A percentile compares a stretch with the other conserved stretches of the same genome.
phyloP scores from a whole-genome alignment of 1,140 invertebrate genomes.

The Diabrotica undecimpunctata region DNA sequence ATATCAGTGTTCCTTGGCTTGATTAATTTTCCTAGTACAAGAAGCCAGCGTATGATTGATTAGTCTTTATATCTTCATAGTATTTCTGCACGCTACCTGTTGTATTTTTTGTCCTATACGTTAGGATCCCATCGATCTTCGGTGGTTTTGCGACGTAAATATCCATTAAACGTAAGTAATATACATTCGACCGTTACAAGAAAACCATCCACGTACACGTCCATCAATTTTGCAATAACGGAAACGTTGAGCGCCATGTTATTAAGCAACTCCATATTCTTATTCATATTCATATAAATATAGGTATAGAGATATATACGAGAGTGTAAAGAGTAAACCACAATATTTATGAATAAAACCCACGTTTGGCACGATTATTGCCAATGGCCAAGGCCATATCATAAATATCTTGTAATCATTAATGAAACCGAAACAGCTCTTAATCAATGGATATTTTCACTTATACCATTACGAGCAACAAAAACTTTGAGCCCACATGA shows the following conservation, averaged over 20 bases:
- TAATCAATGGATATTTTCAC: conserved; percentile 2
- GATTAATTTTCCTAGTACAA: no score
- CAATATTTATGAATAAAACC: conserved; percentile 3
- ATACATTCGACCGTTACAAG: no score
- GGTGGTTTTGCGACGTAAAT: no score
- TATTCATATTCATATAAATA: background rate
- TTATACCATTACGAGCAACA: background rate
- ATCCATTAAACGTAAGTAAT: no score
- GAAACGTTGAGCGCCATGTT: conserved; percentile 1
- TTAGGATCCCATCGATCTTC: no score
- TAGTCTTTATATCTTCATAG: no score
- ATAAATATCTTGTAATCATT: conserved; percentile 1
- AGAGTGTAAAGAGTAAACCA: background rate
- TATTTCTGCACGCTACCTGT: no score
- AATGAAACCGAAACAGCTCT: background rate
- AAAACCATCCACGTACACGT: no score
- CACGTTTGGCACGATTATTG: conserved; percentile 1
- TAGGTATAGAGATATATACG: background rate
- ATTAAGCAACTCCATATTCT: background rate
- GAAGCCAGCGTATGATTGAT: no score
- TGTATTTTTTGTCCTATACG: no score
- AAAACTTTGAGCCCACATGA: background rate
- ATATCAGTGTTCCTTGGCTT: no score
- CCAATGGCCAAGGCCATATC: conserved; percentile 1
- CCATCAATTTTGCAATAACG: background rate